phyloP scores from a whole-genome alignment of 2,113 vertebrate species.

The Esox niger region DNA sequence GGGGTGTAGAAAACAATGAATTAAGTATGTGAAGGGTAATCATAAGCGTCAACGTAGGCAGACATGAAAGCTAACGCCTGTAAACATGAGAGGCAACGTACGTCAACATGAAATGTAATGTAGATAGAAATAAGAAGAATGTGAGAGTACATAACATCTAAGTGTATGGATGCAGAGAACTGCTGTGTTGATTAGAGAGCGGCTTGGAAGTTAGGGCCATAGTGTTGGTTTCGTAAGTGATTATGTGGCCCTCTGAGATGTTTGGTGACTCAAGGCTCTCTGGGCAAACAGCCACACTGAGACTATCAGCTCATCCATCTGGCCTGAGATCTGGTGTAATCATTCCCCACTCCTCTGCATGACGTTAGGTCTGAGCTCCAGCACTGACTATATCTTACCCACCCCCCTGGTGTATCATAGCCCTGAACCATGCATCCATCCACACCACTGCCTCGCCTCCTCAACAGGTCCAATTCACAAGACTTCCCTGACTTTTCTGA shows the following conservation, averaged over 20 bases:
- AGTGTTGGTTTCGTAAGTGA: neutral
- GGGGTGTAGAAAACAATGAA: neutral
- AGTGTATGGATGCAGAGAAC: no score
- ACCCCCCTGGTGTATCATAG: neutral
- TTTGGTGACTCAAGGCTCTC: slow-evolving; percentile 12
- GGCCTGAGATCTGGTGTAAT: neutral
- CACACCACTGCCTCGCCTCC: neutral
- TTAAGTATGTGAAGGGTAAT: no score
- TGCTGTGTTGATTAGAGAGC: neutral
- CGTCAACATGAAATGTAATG: no score
- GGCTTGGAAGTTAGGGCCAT: neutral
- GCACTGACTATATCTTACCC: neutral
- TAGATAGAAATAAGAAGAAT: no score
- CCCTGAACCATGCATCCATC: neutral
- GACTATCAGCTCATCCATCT: slow-evolving; percentile 16
- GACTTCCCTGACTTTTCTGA: neutral
- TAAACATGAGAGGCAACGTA: neutral
- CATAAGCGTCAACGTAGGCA: no score
- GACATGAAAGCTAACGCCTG: no score
- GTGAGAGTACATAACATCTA: neutral
- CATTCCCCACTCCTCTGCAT: neutral
- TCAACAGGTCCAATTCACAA: neutral
- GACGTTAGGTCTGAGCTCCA: neutral
- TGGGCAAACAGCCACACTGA: slow-evolving; percentile 2
- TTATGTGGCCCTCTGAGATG: neutral